phyloP scores from a whole-genome alignment of 2,113 vertebrate genomes.

The Athene cunicularia region DNA sequence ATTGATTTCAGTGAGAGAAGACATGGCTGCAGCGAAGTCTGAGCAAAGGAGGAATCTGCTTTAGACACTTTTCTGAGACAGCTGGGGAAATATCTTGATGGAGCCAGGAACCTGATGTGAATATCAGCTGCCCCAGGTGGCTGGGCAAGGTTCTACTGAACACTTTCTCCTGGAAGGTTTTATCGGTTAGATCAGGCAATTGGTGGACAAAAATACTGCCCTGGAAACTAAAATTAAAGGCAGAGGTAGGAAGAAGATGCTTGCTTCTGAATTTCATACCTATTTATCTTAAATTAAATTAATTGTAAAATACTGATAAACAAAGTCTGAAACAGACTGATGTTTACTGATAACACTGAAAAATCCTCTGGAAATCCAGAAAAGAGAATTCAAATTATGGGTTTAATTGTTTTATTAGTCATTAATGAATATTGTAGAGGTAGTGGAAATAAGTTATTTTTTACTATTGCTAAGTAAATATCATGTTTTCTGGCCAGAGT shows the following conservation, averaged over 20 bases:
- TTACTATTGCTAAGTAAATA: neutral
- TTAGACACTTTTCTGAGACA: neutral
- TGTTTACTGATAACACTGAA: neutral
- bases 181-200: neutral
- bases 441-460: neutral
- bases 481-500: neutral
- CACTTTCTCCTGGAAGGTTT: neutral
- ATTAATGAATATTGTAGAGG: neutral
- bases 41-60: neutral
- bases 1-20: neutral
- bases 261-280: neutral
- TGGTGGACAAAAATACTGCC: neutral
- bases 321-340: neutral
- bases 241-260: neutral
- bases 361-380: neutral
- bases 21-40: neutral
- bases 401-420: neutral
- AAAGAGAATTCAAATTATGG: neutral
- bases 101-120: neutral
- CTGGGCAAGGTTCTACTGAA: neutral
- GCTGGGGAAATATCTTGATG: neutral
- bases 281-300: neutral
- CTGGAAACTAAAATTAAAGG: neutral
- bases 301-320: neutral
- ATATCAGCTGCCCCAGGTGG: neutral